A percentile compares a stretch with the other conserved stretches of the same genome.
These are phyloP conservation scores for Colinus virginianus DNA, from an alignment of 2,113 vertebrate species.

Conservation along the genomic window DNA sequence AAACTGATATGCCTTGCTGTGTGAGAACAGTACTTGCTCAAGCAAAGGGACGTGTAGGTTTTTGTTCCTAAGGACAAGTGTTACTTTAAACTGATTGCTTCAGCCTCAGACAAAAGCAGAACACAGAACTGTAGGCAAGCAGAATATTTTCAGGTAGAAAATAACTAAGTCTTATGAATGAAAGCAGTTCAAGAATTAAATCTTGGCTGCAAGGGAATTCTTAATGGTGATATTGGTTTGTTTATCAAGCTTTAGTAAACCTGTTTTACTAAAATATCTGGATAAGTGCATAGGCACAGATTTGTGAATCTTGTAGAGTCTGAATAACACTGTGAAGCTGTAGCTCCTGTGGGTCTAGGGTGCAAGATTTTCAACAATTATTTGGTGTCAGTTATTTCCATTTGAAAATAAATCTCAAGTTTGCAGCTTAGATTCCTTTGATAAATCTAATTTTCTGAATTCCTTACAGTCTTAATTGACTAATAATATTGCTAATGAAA, in stretches of 20 bases:
- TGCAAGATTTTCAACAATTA: neutral
- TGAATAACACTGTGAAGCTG: neutral
- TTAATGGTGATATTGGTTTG: neutral
- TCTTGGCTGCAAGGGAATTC: neutral
- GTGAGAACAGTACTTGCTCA: neutral
- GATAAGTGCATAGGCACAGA: neutral
- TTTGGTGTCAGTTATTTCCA: neutral
- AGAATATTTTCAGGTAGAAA: neutral
- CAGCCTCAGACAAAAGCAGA: neutral
- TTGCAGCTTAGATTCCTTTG: neutral
- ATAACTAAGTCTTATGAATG: neutral
- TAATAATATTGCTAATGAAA: neutral
- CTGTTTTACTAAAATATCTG: neutral
- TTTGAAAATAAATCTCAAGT: neutral
- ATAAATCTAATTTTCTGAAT: neutral
- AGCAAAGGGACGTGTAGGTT: neutral
- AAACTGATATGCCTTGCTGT: neutral
- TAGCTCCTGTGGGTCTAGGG: neutral
- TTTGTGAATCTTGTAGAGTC: neutral
- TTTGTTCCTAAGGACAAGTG: neutral
- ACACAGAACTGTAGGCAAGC: neutral
- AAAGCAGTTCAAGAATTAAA: neutral
- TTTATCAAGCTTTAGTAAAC: neutral
- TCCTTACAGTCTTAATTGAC: neutral
- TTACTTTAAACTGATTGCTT: neutral